phyloP scores from a whole-genome alignment of 1,140 invertebrate species.

The Centruroides vittatus region DNA sequence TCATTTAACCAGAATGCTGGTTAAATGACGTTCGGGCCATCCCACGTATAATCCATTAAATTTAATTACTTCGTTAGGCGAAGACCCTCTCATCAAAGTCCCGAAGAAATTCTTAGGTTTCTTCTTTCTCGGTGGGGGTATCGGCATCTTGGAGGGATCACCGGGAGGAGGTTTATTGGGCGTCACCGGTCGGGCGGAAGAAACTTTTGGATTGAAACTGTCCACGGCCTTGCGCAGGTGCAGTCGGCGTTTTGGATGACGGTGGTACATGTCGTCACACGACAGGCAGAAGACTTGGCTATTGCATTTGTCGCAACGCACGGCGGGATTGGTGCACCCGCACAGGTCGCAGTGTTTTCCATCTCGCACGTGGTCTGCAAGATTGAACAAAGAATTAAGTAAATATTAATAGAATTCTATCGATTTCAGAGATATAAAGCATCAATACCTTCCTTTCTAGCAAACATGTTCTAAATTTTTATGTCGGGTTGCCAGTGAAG shows the following conservation, averaged over 20 bases:
- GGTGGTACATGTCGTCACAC: constrained; percentile 86
- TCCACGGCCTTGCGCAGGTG: constrained; percentile 50
- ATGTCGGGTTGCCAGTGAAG: no score
- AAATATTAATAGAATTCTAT: no score
- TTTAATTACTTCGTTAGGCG: not conserved
- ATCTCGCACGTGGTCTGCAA: constrained; percentile 1
- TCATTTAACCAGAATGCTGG: not conserved
- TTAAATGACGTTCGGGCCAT: not conserved
- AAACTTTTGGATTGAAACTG: not conserved
- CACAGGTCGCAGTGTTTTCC: constrained; percentile 53
- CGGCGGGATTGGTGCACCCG: constrained; percentile 53
- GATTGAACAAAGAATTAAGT: no score
- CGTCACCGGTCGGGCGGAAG: constrained; percentile 1
- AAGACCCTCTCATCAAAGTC: constrained; percentile 4
- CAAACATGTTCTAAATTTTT: no score
- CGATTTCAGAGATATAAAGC: no score
- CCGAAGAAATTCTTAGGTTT: constrained; percentile 29
- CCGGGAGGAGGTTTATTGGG: constrained; percentile 22
- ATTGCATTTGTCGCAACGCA: constrained; percentile 61
- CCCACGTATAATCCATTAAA: not conserved
- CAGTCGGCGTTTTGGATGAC: constrained; percentile 67
- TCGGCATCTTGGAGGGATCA: constrained; percentile 44
- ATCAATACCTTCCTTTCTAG: no score
- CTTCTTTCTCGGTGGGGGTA: constrained; percentile 61
- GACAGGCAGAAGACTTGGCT: constrained; percentile 52